Base-by-base conservation (phyloP, 2,888 invertebrate species). In the Ischnus inquisitorius region DNA sequence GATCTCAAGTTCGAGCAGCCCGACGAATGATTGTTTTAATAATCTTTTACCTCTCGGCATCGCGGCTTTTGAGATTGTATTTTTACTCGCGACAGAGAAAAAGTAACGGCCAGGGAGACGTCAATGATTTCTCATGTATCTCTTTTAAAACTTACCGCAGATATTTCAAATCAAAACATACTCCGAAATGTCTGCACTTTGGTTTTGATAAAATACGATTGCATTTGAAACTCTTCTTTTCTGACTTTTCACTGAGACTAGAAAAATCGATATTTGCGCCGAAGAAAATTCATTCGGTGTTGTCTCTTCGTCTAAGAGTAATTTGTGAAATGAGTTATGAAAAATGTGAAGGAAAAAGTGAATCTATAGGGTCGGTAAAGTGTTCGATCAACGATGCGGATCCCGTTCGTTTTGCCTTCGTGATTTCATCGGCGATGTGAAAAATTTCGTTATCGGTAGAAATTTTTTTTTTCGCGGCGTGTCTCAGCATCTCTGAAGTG, bases 1-100 rank as follows among this genome's bases (percentile, higher is more conserved):
- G 68, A 86, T 87, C 83, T 64, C 74, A 46, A 79, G 87, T 87
- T 85, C 88, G 85, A 86, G 86, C 88, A 89, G 87, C 85, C 25
- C n/a, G 57, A 25, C 57, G 57, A 84, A 84, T 51, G 14, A 64
- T 69, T 25, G 39, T 77, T 74, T 19, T 51, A 51, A 78, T 60
- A 22, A 14, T 60, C 3, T 12, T 34, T 34, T 8, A 34, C 6
- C 34, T 60, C 14, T 60, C 28, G 57, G 4, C 5, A 28, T 60
- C 57, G 57, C 14, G 57, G 57, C 57, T 60, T 25, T 28, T 25
- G 1, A 28, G 14, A 60, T 60, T 60, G 28, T 60, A 25, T 79
- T 64, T 48, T 81, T 62, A 28, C 75, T 75, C n/a, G 48, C 75
- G n/a, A 34, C 4, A 34, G 0, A 34, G 8, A 34, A 34, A 34